phyloP scores from a whole-genome alignment of 2,113 vertebrate species.

The Chaetodon trifascialis region DNA sequence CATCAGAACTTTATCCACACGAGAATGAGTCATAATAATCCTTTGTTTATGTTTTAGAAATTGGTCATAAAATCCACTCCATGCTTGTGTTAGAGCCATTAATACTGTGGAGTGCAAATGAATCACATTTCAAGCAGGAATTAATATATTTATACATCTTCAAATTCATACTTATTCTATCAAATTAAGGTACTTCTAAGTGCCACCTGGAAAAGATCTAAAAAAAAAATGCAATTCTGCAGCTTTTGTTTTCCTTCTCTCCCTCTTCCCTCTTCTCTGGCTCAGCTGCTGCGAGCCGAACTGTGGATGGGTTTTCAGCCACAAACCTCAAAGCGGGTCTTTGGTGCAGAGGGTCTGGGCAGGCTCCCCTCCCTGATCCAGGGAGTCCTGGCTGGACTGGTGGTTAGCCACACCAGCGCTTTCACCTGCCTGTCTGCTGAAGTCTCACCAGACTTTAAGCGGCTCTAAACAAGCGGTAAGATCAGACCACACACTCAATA shows the following conservation, averaged over 20 bases:
- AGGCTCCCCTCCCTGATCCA: slow-evolving; percentile 45
- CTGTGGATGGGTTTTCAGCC: slow-evolving; percentile 58
- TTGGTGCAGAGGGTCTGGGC: slow-evolving; percentile 61
- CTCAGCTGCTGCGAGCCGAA: slow-evolving; percentile 42
- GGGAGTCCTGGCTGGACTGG: slow-evolving; percentile 54
- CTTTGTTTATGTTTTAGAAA: slow-evolving; percentile 45
- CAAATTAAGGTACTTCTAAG: background rate
- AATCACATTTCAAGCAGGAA: slow-evolving; percentile 2
- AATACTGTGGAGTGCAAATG: background rate
- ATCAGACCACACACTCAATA: slow-evolving; percentile 67
- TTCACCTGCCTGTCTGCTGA: slow-evolving; percentile 67
- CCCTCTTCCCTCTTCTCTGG: slow-evolving; percentile 23
- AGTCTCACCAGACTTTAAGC: slow-evolving; percentile 47
- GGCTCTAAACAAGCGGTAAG: slow-evolving; percentile 57
- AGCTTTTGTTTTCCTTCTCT: slow-evolving; percentile 52
- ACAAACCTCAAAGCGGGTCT: slow-evolving; percentile 73
- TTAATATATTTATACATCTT: background rate
- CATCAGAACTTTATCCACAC: slow-evolving; percentile 7
- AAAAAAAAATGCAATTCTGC: slow-evolving; percentile 35
- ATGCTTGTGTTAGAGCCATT: slow-evolving; percentile 4
- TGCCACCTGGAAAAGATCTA: slow-evolving; percentile 39
- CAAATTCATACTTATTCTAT: background rate
- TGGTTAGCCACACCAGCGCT: slow-evolving; percentile 68
- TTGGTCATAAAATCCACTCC: slow-evolving; percentile 15
- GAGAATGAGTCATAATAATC: slow-evolving; percentile 33